phyloP scores from a whole-genome alignment of 2,113 vertebrate genomes.

The Steatornis caripensis region DNA sequence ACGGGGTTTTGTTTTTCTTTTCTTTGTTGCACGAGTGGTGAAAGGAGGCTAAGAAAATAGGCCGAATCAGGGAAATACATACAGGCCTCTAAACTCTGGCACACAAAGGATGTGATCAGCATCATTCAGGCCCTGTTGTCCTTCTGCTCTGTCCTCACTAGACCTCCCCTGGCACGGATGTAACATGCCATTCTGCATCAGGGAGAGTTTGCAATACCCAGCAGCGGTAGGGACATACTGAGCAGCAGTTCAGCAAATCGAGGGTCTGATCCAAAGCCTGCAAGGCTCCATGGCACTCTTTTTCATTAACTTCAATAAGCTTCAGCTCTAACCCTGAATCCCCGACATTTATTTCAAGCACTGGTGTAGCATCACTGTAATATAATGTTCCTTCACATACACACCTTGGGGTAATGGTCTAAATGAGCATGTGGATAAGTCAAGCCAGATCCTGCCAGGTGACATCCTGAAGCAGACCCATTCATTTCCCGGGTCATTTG shows the following conservation, averaged over 20 bases:
- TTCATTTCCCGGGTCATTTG: constrained; percentile 4
- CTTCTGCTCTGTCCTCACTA: background rate
- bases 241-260: background rate
- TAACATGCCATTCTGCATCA: accelerated
- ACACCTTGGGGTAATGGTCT: background rate
- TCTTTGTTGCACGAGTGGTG: background rate
- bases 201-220: background rate
- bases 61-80: background rate
- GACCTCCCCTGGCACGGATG: background rate
- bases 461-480: background rate
- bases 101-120: background rate
- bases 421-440: background rate
- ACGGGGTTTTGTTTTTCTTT: background rate
- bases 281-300: background rate
- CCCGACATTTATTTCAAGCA: background rate
- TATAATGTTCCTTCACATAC: background rate
- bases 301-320: constrained; percentile 25
- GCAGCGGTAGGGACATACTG: background rate
- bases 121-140: background rate
- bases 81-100: background rate
- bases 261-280: background rate
- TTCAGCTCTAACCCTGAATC: background rate
- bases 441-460: background rate
- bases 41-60: background rate
- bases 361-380: background rate